These are phyloP conservation scores for Iphiclides podalirius DNA, from an alignment of 2,888 invertebrate species.

Conservation along the genomic window DNA sequence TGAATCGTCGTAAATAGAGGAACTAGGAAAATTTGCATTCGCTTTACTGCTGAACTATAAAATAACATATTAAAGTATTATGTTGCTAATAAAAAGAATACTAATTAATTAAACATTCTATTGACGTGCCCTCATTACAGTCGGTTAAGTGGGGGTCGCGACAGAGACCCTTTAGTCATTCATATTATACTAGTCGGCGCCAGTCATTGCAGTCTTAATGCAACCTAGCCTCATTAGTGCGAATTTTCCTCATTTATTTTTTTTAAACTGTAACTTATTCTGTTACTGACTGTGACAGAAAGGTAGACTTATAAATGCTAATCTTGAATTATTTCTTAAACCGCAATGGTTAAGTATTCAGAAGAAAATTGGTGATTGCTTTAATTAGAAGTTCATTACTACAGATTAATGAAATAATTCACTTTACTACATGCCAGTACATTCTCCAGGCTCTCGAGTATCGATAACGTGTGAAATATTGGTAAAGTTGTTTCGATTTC, in stretches of 20 bases:
- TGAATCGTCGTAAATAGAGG: no score
- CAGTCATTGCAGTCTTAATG: neutral
- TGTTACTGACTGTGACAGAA: neutral
- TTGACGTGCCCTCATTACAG: neutral
- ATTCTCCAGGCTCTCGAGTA: slow-evolving; percentile 42
- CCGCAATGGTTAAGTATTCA: no score
- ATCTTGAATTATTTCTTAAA: no score
- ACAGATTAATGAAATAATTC: no score
- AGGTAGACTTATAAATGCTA: no score
- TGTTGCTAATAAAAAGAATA: no score
- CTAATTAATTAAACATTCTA: neutral
- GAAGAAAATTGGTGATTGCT: no score
- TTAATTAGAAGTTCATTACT: no score
- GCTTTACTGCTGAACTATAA: no score
- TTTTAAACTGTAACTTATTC: neutral
- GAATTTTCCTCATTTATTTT: neutral
- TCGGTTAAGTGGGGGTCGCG: neutral
- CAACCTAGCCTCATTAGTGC: slow-evolving; percentile 1
- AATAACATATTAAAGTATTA: no score
- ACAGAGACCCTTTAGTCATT: neutral
- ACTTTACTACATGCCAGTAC: slow-evolving; percentile 35
- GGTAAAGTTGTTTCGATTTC: slow-evolving; percentile 51
- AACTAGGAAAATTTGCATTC: no score
- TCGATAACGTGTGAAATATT: slow-evolving; percentile 59
- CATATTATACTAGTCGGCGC: neutral